phyloP scores from a whole-genome alignment of 2,888 invertebrate genomes.

The Brachyptera putata region DNA sequence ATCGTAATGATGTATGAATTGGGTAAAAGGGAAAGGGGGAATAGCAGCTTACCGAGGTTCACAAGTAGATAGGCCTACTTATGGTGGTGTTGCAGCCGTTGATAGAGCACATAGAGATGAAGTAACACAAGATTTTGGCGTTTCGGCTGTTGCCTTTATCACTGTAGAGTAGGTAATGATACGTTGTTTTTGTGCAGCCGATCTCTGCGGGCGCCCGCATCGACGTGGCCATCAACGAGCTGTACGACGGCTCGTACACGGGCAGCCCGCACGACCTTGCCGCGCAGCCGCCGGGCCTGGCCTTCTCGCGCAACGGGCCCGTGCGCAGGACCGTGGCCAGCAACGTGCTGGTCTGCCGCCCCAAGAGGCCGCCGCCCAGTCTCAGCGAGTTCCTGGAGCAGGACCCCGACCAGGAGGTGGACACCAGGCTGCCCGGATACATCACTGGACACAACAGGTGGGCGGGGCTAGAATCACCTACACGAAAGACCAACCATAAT shows the following conservation, averaged over 20 bases:
- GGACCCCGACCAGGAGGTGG: constrained; percentile 73
- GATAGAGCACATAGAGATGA: too few relatives aligned
- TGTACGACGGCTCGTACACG: constrained; percentile 92
- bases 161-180: too few relatives aligned
- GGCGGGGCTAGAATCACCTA: too few relatives aligned
- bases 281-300: constrained; percentile 64
- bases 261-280: constrained; percentile 89
- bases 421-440: constrained; percentile 74
- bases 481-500: too few relatives aligned
- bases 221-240: constrained; percentile 92
- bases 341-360: constrained; percentile 72
- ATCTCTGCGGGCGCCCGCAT: constrained; percentile 78
- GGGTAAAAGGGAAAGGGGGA: too few relatives aligned
- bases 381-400: constrained; percentile 85
- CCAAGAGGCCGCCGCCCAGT: constrained; percentile 61
- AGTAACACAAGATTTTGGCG: too few relatives aligned
- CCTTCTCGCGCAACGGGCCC: constrained; percentile 67
- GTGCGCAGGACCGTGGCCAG: constrained; percentile 71
- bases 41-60: too few relatives aligned
- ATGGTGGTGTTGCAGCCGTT: too few relatives aligned
- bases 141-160: too few relatives aligned
- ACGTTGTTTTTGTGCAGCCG: too few relatives aligned
- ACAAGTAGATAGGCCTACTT: too few relatives aligned
- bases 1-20: too few relatives aligned
- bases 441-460: constrained; percentile 85